Base-by-base conservation (phyloP, 2,888 invertebrate species). In the Cephus pulcher region DNA sequence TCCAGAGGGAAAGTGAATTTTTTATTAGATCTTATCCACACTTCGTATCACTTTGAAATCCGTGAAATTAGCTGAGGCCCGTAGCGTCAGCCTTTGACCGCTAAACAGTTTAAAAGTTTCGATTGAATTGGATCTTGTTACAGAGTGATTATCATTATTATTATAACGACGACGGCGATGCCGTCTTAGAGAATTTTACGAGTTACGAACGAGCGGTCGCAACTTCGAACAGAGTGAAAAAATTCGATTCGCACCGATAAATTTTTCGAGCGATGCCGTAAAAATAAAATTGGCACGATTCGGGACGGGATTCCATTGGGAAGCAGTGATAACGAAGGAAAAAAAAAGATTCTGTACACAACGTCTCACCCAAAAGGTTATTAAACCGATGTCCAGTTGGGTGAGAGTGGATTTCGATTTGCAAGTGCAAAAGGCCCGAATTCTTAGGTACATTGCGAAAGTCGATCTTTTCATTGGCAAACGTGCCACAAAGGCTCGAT, bases 401-500 rank as follows among this genome's bases (percentile, higher is more conserved):
- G 56, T 9, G 56, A 56, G 56, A 56, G 56, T 23, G 2, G 56
- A 56, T 56, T 56, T 56, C 56, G 56, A 9, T 56, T 23, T 23
- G 56, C 56, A 56, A 56, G 56, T 23, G 56, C 56, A 56, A 56
- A 23, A 56, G 56, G 23, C 56, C 56, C 56, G 56, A 56, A 23
- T 56, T 23, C 56, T 56, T 9, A 23, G 23, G 56, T 23, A 56
- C 56, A 56, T 56, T 56, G 56, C 56, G 56, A 56, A 56, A 56
- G 23, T 23, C 56, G 23, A 9, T 56, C 71, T 32, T 71, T 71
- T 71, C 32, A 71, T 33, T 23, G 33, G 33, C 76, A 32, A 56
- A 6, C 9, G 75, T 70, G 68, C 80, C 80, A 80, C 80, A 78
- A 81, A 80, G 75, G 77, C 71, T 69, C 78, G 78, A 78, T 78